Percentiles rank a stretch among this genome's conserved stretches.
phyloP scores from a whole-genome alignment of 2,888 invertebrate species.

The Tipula confusa region DNA sequence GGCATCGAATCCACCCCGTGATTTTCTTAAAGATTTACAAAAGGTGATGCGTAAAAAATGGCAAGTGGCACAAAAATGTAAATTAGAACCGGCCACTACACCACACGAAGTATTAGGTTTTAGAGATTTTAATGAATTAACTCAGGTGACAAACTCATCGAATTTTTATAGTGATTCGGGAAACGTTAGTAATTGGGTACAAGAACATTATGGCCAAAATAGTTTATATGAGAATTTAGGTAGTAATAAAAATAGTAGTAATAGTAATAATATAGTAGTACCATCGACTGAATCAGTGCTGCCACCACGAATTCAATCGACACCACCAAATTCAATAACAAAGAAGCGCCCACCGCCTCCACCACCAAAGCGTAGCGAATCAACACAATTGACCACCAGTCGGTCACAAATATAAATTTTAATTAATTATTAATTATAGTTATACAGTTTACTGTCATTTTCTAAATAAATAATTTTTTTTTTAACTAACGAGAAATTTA shows the following conservation, averaged over 20 bases:
- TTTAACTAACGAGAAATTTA: not conserved
- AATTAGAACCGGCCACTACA: conserved; percentile 78
- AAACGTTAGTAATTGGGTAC: conserved; percentile 85
- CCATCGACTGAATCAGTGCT: conserved; percentile 37
- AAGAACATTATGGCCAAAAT: conserved; percentile 75
- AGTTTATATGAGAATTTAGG: conserved; percentile 76
- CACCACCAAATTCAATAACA: conserved; percentile 42
- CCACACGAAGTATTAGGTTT: conserved; percentile 90
- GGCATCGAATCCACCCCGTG: conserved; percentile 69
- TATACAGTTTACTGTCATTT: not conserved
- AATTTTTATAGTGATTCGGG: conserved; percentile 54
- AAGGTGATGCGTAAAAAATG: conserved; percentile 90
- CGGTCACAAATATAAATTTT: not conserved
- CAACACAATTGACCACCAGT: conserved; percentile 65
- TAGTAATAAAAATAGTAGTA: conserved; percentile 36
- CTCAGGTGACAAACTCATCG: conserved; percentile 41
- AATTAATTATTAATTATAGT: not conserved
- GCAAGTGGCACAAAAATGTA: conserved; percentile 91
- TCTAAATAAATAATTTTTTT: conserved; percentile 15
- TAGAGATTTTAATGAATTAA: conserved; percentile 66
- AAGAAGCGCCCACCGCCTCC: conserved; percentile 81
- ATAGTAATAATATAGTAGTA: not conserved
- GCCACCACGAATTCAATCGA: conserved; percentile 37
- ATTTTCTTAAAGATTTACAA: conserved; percentile 83
- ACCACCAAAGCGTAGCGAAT: conserved; percentile 83